These are phyloP conservation scores for Monochamus alternatus DNA, from an alignment of 2,888 invertebrate genomes.

Conservation along the genomic window DNA sequence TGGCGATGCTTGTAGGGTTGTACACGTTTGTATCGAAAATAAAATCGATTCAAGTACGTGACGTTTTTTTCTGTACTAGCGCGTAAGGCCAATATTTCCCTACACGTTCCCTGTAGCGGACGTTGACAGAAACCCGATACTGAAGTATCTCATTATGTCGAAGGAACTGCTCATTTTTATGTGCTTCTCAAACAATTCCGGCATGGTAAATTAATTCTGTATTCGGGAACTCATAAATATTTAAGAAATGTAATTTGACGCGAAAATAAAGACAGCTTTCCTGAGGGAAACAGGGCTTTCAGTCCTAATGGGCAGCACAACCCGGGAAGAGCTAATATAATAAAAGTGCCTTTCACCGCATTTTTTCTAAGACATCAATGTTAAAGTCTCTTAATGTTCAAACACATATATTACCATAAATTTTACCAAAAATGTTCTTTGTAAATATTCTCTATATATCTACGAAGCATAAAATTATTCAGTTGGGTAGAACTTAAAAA, in stretches of 20 bases:
- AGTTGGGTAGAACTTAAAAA: too few species aligned
- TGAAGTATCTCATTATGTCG: conserved; percentile 7
- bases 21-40: too few species aligned
- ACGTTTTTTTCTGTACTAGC: background rate
- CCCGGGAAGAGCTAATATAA: background rate
- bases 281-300: conserved; percentile 3
- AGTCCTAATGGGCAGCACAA: background rate
- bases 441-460: too few species aligned
- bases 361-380: too few species aligned
- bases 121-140: conserved; percentile 9
- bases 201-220: conserved; percentile 13
- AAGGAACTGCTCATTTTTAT: conserved; percentile 9
- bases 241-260: conserved; percentile 12
- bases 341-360: background rate
- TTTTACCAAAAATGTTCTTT: too few species aligned
- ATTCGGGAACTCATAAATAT: conserved; percentile 10
- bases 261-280: conserved; percentile 10
- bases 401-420: too few species aligned
- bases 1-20: too few species aligned
- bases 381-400: too few species aligned
- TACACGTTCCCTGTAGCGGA: background rate
- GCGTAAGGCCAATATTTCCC: background rate
- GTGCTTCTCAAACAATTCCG: conserved; percentile 12
- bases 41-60: background rate
- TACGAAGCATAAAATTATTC: too few species aligned